These are phyloP conservation scores for Caenorhabditis sulstoni DNA, from an alignment of 2,888 invertebrate genomes.

Conservation along the genomic window DNA sequence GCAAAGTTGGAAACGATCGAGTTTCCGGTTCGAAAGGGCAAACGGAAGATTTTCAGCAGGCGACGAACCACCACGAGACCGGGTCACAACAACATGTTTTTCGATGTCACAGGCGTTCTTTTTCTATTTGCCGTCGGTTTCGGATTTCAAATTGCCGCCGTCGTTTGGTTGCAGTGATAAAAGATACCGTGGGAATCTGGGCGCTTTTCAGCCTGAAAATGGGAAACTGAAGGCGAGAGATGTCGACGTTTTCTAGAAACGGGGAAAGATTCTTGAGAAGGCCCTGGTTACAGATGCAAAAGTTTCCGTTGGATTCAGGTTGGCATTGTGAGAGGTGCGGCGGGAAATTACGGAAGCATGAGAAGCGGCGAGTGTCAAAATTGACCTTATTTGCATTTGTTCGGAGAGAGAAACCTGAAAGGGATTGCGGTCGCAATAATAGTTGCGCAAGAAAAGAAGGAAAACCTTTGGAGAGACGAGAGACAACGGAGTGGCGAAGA, in stretches of 20 bases:
- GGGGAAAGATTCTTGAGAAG: no score
- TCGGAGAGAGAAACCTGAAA: constrained; percentile 41
- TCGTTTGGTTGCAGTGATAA: constrained; percentile 7
- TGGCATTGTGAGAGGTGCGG: no score
- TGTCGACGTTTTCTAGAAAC: no score
- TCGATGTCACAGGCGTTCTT: no score
- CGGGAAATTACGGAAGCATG: constrained; percentile 12
- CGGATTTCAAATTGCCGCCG: constrained; percentile 19
- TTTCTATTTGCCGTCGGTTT: background rate
- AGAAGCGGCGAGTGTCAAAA: constrained; percentile 12
- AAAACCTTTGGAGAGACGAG: background rate
- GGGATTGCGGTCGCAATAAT: constrained; percentile 26
- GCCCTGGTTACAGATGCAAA: no score
- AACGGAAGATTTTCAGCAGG: no score
- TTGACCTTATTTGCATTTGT: constrained; percentile 55
- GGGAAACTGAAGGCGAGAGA: no score
- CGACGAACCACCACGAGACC: no score
- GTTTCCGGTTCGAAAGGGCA: background rate
- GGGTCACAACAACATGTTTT: constrained; percentile 14
- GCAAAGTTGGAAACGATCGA: background rate
- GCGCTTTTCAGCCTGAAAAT: no score
- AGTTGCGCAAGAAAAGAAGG: background rate
- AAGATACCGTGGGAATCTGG: constrained; percentile 20
- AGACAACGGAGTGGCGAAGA: background rate
- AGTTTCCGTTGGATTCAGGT: no score